phyloP scores from a whole-genome alignment of 2,797 vertebrate genomes.

The Spizella passerina region DNA sequence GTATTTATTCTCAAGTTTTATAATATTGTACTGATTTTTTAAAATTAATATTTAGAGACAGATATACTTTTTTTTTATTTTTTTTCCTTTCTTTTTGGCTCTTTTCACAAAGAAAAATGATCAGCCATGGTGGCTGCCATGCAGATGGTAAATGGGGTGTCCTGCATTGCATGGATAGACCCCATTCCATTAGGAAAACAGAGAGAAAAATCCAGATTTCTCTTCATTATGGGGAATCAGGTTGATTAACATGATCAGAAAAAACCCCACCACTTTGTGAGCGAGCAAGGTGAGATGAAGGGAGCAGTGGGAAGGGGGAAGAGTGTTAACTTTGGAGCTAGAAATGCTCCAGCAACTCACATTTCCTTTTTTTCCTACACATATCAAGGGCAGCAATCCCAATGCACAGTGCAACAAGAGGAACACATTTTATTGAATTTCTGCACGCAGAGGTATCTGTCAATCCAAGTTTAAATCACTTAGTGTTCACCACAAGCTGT shows the following conservation, averaged over 20 bases:
- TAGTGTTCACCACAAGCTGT: conserved; percentile 35
- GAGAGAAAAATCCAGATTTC: not conserved
- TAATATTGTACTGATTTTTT: not conserved
- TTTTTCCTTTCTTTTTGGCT: not conserved
- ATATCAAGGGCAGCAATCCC: conserved; percentile 52
- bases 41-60: not conserved
- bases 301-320: not conserved
- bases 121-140: not conserved
- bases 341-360: conserved; percentile 24
- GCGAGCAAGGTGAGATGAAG: conserved; percentile 35
- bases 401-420: conserved; percentile 38
- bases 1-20: not conserved
- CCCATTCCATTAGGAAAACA: not conserved
- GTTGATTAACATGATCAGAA: not conserved
- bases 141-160: not conserved
- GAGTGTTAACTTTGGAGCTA: conserved; percentile 14
- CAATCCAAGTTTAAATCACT: conserved; percentile 63
- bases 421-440: conserved; percentile 60
- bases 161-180: not conserved
- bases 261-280: not conserved
- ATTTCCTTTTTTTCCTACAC: conserved; percentile 33
- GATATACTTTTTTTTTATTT: too few species aligned
- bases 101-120: too few species aligned
- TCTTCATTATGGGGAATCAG: not conserved
- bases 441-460: conserved; percentile 49